Percentiles rank a stretch among this genome's conserved stretches.
phyloP scores from a whole-genome alignment of 2,113 vertebrate species.

The Ceyx melanurus region DNA sequence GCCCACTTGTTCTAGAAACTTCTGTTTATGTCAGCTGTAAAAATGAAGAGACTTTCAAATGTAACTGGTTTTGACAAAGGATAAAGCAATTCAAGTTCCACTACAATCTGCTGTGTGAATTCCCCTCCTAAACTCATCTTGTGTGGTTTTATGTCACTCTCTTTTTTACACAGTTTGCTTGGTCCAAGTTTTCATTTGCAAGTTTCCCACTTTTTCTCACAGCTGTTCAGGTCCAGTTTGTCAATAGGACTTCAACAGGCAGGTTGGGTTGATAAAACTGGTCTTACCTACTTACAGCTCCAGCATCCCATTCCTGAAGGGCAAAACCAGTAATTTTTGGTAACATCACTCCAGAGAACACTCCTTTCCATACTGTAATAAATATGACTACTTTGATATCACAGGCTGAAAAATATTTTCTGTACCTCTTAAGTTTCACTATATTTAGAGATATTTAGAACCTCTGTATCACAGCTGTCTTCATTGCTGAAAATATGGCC shows the following conservation, averaged over 20 bases:
- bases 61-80: background rate
- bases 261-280: background rate
- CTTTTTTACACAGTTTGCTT: background rate
- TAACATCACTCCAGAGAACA: background rate
- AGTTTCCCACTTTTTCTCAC: background rate
- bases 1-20: background rate
- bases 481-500: background rate
- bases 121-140: background rate
- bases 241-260: background rate
- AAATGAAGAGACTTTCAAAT: background rate
- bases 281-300: accelerated
- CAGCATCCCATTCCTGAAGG: background rate
- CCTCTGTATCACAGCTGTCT: background rate
- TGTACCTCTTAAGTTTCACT: background rate
- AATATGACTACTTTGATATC: background rate
- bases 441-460: background rate
- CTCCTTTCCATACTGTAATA: background rate
- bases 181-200: background rate
- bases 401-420: background rate
- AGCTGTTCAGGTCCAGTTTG: background rate
- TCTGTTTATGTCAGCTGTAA: background rate
- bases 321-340: background rate
- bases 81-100: background rate
- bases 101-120: background rate
- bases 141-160: background rate